phyloP scores from a whole-genome alignment of 2,113 vertebrate genomes.

The Rhea americana region DNA sequence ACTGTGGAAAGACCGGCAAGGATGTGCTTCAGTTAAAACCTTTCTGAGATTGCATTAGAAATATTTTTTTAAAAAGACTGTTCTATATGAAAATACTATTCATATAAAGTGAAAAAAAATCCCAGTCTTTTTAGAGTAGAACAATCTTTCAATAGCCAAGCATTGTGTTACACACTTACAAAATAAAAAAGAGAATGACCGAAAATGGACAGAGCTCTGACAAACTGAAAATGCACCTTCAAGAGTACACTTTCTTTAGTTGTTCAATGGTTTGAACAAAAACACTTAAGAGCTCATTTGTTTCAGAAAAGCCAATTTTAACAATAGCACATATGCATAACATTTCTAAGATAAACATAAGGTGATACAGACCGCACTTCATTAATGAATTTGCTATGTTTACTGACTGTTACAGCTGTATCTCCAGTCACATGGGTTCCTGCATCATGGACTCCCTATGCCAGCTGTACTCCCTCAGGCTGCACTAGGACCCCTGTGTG shows the following conservation, averaged over 20 bases:
- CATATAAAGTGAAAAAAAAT: neutral
- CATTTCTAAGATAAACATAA: conserved; percentile 20
- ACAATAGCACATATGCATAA: neutral
- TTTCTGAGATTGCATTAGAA: too few relatives aligned
- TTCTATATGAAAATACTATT: too few relatives aligned
- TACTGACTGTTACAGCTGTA: neutral
- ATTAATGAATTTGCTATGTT: neutral
- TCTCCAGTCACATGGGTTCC: neutral
- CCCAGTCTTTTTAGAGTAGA: neutral
- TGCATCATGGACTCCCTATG: neutral
- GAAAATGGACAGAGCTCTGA: neutral
- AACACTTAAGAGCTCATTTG: fast-evolving
- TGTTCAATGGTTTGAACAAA: neutral
- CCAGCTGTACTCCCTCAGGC: neutral
- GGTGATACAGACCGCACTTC: neutral
- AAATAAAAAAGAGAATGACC: neutral
- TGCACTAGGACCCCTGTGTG: neutral
- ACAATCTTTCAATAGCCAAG: neutral
- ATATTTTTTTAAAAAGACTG: too few relatives aligned
- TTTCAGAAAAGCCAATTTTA: conserved; percentile 28
- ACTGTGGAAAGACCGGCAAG: too few relatives aligned
- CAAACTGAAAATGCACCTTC: neutral
- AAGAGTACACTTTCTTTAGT: neutral
- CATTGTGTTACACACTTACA: neutral
- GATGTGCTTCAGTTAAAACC: too few relatives aligned